Conservation (phyloP, 2,797 vertebrate genomes). For the Sebastes nivosus region DNA sequence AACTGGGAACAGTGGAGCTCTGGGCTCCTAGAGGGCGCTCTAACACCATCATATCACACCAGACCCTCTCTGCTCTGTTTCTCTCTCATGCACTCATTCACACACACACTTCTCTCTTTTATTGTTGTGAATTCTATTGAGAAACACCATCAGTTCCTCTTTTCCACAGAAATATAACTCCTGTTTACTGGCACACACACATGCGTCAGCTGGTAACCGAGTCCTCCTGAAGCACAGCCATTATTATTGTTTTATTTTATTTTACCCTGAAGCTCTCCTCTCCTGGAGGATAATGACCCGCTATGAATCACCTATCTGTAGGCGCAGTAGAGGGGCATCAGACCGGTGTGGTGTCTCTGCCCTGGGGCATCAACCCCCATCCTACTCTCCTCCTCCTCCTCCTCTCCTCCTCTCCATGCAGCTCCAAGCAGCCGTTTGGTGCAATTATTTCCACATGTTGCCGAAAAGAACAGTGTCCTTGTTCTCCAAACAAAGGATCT, state of each 20-base stretch:
- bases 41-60: conserved; percentile 79
- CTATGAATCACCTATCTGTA: conserved; percentile 62
- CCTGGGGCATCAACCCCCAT: conserved; percentile 48
- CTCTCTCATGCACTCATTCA: background rate
- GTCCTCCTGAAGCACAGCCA: background rate
- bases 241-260: background rate
- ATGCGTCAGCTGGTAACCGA: conserved; percentile 56
- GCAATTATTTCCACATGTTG: conserved; percentile 98
- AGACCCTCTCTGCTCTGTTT: background rate
- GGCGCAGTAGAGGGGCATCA: conserved; percentile 48
- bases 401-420: background rate
- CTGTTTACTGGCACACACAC: conserved; percentile 33
- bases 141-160: background rate
- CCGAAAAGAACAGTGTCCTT: conserved; percentile 81
- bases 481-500: conserved; percentile 81
- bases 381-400: conserved; percentile 38
- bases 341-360: conserved; percentile 59
- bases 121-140: background rate
- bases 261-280: conserved; percentile 20
- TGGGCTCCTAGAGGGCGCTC: conserved; percentile 88
- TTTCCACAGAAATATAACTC: background rate
- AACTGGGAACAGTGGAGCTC: background rate
- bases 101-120: background rate
- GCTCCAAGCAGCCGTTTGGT: conserved; percentile 72
- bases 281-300: conserved; percentile 49